phyloP scores from a whole-genome alignment of 2,888 invertebrate genomes.

The Ophion obscuratus region DNA sequence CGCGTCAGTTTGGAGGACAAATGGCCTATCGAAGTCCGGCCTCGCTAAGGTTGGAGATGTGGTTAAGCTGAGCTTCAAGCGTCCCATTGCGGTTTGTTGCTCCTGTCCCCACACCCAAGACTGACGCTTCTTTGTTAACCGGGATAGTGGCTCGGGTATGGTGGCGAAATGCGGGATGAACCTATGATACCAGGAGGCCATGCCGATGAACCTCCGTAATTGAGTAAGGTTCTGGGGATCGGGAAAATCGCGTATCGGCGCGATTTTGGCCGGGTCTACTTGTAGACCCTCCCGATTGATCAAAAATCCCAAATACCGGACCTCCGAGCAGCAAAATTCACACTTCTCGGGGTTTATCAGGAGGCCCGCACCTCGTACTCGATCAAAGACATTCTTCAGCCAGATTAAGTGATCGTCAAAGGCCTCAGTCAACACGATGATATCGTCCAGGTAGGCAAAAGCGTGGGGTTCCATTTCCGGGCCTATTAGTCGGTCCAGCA shows the following conservation, averaged over 20 bases:
- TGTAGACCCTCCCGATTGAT: conserved; percentile 28
- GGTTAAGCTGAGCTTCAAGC: neutral
- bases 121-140: conserved; percentile 9
- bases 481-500: neutral
- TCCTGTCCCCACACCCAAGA: conserved; percentile 26
- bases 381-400: conserved; percentile 24
- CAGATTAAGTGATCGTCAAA: conserved; percentile 14
- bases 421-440: neutral
- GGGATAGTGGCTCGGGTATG: conserved; percentile 16
- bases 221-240: neutral
- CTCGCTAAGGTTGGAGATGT: neutral
- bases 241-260: conserved; percentile 16
- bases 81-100: neutral
- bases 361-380: conserved; percentile 17
- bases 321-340: conserved; percentile 42
- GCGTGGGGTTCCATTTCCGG: conserved; percentile 30
- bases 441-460: conserved; percentile 15
- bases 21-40: conserved; percentile 50
- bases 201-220: conserved; percentile 6
- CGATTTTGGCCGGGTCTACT: conserved; percentile 18
- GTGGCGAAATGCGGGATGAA: neutral
- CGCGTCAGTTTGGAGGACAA: conserved; percentile 68
- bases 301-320: conserved; percentile 26
- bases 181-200: conserved; percentile 32
- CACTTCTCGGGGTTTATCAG: conserved; percentile 30